Conservation (phyloP, 2,797 vertebrate genomes). For the Kryptopterus vitreolus region DNA sequence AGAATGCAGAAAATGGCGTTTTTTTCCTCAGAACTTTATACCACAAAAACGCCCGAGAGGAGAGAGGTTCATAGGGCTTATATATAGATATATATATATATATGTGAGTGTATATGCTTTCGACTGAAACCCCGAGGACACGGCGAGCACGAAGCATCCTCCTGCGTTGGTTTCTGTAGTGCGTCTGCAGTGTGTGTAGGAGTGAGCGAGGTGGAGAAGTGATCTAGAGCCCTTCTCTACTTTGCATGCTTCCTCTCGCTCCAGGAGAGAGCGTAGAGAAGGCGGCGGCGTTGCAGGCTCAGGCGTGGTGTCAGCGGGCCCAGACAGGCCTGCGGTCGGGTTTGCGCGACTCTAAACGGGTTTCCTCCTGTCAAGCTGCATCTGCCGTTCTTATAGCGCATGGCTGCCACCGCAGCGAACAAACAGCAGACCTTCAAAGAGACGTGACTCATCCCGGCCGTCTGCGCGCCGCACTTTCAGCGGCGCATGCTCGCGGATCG, state of each 20-base stretch:
- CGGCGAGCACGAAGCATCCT: not conserved
- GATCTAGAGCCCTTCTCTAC: not conserved
- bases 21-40: not conserved
- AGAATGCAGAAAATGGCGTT: not conserved
- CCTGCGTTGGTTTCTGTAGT: not conserved
- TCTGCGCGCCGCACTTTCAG: not conserved
- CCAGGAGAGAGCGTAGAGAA: constrained; percentile 21
- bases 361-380: constrained; percentile 57
- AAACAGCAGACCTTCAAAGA: constrained; percentile 39
- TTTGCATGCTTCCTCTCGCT: constrained; percentile 40
- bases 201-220: not conserved
- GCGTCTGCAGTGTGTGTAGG: constrained; percentile 27
- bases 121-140: not conserved
- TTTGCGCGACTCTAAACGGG: constrained; percentile 44
- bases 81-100: too few species aligned
- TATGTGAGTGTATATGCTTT: not conserved
- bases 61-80: not conserved
- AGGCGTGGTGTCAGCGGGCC: constrained; percentile 60
- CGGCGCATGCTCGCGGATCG: too few species aligned
- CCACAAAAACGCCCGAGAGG: not conserved
- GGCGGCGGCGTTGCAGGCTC: constrained; percentile 36
- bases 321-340: constrained; percentile 60
- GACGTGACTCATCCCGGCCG: constrained; percentile 37
- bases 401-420: constrained; percentile 27
- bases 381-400: constrained; percentile 26